Evolutionary conservation across 2,888 invertebrate genomes (phyloP).

Genomic region (Mystacides longicornis): DNA sequence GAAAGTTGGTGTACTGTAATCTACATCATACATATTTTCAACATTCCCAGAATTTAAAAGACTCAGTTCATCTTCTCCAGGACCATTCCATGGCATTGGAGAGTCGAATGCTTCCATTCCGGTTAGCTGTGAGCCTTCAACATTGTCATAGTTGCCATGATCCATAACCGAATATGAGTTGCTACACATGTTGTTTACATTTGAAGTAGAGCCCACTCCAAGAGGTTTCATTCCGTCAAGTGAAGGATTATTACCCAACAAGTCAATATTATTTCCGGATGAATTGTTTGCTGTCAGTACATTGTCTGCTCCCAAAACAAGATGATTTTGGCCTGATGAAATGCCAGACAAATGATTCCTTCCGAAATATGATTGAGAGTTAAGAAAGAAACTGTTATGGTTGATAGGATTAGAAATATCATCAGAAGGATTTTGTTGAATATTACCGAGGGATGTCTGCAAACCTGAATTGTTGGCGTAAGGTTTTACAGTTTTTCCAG

Average conservation of each 20-base stretch:
- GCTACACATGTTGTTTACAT: neutral
- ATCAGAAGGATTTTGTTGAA: constrained; percentile 17
- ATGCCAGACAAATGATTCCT: constrained; percentile 14
- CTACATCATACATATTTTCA: constrained; percentile 18
- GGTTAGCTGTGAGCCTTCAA: constrained; percentile 11
- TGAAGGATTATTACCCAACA: neutral
- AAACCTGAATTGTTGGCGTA: constrained; percentile 13
- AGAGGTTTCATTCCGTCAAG: constrained; percentile 6
- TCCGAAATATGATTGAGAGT: constrained; percentile 18
- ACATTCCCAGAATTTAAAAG: neutral
- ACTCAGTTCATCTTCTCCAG: constrained; percentile 7
- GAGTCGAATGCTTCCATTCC: constrained; percentile 20
- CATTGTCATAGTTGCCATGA: constrained; percentile 11
- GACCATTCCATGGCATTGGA: constrained; percentile 22
- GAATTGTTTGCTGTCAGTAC: constrained; percentile 8
- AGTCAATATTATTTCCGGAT: constrained; percentile 4
- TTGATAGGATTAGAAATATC: constrained; percentile 18
- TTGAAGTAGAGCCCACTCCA: neutral
- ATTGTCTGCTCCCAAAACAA: constrained; percentile 6
- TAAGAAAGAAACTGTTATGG: constrained; percentile 26
- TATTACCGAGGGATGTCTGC: too few relatives aligned
- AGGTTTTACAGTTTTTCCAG: constrained; percentile 13
- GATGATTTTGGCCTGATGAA: constrained; percentile 3
- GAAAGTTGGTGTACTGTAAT: constrained; percentile 6
- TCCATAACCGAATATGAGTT: neutral